Evolutionary conservation across 1,140 invertebrate genomes (phyloP).

Genomic region (Drosophila jambulina): DNA sequence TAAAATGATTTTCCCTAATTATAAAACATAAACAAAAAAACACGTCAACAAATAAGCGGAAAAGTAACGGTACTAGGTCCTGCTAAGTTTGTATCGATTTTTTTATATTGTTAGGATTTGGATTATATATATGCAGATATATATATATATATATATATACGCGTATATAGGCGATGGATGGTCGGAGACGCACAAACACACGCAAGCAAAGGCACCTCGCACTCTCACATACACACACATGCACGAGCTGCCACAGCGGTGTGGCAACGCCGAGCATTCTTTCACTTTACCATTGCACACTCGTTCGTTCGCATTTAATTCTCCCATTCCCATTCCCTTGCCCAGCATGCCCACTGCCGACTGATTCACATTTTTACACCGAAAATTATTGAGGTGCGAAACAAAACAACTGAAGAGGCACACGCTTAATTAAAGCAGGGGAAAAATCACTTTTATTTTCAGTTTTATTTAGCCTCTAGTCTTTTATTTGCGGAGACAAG

Average conservation of each 20-base stretch:
- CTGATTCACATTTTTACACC: conserved; percentile 69
- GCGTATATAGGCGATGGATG: conserved; percentile 22
- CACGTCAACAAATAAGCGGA: conserved; percentile 59
- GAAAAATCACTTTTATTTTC: conserved; percentile 29
- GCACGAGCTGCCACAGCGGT: conserved; percentile 23
- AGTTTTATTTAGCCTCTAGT: conserved; percentile 10
- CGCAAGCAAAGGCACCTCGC: conserved; percentile 22
- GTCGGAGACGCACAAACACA: conserved; percentile 48
- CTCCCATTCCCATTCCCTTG: conserved; percentile 48
- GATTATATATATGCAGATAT: conserved; percentile 45
- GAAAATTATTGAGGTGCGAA: conserved; percentile 44
- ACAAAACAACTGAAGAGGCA: conserved; percentile 10
- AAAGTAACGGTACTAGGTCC: conserved; percentile 24
- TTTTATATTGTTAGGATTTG: conserved; percentile 63
- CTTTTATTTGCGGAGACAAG: conserved; percentile 34
- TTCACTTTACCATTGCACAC: conserved; percentile 77
- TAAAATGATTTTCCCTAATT: conserved; percentile 26
- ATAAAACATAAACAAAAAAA: conserved; percentile 3
- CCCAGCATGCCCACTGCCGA: conserved; percentile 37
- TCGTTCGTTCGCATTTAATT: conserved; percentile 73
- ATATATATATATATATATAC: conserved; percentile 31
- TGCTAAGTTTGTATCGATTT: conserved; percentile 57
- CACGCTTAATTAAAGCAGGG: conserved; percentile 9
- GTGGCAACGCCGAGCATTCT: conserved; percentile 77
- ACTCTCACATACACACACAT: conserved; percentile 29